Evolutionary conservation across 1,140 invertebrate genomes (phyloP).

Genomic region (Aphelenchoides besseyi): DNA sequence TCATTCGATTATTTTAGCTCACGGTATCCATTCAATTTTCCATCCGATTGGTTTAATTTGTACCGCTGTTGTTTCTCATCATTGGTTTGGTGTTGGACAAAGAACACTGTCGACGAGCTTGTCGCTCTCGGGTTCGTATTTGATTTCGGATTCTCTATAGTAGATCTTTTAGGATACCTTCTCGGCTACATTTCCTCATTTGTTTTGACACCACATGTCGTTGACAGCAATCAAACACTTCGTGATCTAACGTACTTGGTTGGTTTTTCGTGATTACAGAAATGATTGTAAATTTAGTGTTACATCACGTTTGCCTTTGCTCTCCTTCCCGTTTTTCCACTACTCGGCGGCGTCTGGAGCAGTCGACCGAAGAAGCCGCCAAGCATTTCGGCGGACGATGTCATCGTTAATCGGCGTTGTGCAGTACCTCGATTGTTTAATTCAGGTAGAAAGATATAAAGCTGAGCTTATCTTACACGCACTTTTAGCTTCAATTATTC

Average conservation of each 20-base stretch:
- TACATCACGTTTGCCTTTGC: conserved; percentile 4
- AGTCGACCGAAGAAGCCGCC: conserved; percentile 11
- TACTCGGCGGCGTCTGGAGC: neutral
- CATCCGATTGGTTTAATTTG: conserved; percentile 14
- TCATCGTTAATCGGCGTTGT: neutral
- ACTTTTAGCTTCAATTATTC: neutral
- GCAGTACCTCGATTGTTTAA: neutral
- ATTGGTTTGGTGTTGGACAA: conserved; percentile 7
- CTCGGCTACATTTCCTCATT: neutral
- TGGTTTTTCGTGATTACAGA: too few relatives aligned
- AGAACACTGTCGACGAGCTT: conserved; percentile 20
- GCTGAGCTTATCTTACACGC: too few relatives aligned
- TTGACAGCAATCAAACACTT: neutral
- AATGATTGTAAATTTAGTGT: too few relatives aligned
- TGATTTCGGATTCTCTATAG: too few relatives aligned
- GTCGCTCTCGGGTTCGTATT: too few relatives aligned
- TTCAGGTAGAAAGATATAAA: too few relatives aligned
- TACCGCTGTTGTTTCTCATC: conserved; percentile 8
- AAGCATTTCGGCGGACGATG: neutral
- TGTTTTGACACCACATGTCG: neutral
- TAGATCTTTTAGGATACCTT: conserved; percentile 17
- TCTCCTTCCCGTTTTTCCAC: neutral
- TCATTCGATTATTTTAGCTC: neutral
- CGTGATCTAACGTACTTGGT: conserved; percentile 6
- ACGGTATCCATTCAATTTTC: neutral